These are phyloP conservation scores for Argya squamiceps DNA, from an alignment of 2,797 vertebrate species.

Conservation along the genomic window DNA sequence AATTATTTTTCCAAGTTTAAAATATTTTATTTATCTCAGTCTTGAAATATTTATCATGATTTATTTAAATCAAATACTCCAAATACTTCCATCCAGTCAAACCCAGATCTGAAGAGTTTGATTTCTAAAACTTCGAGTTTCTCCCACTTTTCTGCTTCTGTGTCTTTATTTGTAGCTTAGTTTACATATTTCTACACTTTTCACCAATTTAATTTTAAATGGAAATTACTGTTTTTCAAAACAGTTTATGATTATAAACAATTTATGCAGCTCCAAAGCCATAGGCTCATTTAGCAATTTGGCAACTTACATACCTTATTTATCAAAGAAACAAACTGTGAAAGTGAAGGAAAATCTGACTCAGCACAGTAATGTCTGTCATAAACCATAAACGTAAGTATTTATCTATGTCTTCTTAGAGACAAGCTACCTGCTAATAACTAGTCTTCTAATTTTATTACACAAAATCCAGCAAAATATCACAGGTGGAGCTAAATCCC, in stretches of 20 bases:
- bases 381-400: neutral
- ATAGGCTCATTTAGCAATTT: neutral
- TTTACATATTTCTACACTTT: neutral
- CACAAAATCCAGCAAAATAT: neutral
- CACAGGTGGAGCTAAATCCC: neutral
- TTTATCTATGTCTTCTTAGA: neutral
- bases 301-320: neutral
- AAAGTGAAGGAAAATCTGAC: neutral
- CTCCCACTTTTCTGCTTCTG: neutral
- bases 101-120: neutral
- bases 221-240: neutral
- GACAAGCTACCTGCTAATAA: neutral
- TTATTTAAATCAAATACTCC: neutral
- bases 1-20: neutral
- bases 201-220: neutral
- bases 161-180: neutral
- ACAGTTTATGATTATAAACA: neutral
- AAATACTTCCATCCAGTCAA: neutral
- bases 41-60: neutral
- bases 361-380: neutral
- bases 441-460: neutral
- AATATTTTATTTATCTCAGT: neutral
- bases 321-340: neutral
- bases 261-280: neutral
- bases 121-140: neutral